Conservation (phyloP, 2,113 vertebrate species). For the Entomyzon cyanotis region DNA sequence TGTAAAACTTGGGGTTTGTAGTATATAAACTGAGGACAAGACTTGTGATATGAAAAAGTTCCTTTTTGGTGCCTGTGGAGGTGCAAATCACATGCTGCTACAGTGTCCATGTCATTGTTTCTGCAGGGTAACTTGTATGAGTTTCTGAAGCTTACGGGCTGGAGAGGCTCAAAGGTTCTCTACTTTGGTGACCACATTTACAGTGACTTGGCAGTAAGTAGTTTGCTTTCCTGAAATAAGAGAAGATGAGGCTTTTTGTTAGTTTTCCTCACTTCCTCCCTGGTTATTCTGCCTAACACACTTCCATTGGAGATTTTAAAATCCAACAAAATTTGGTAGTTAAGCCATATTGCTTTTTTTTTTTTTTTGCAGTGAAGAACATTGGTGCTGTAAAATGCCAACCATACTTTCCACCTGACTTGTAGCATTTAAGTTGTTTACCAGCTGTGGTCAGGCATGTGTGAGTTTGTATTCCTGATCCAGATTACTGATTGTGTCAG, state of each 20-base stretch:
- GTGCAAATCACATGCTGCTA: background rate
- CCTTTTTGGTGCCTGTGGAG: background rate
- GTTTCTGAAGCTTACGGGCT: conserved; percentile 96
- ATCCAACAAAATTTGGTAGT: background rate
- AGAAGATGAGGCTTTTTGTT: background rate
- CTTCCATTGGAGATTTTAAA: background rate
- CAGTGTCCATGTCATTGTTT: background rate
- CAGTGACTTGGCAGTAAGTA: conserved; percentile 96
- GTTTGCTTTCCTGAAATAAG: background rate
- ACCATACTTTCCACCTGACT: background rate
- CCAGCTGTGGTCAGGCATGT: background rate
- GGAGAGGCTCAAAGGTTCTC: conserved; percentile 95
- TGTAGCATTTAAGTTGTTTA: background rate
- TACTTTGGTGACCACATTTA: conserved; percentile 99
- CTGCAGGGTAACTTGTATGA: conserved; percentile 94
- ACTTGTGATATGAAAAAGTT: background rate
- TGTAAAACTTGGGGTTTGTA: background rate
- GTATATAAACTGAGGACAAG: background rate
- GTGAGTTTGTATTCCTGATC: background rate
- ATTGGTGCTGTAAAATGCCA: background rate
- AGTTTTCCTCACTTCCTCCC: background rate
- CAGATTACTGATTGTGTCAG: background rate
- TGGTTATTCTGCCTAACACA: background rate
- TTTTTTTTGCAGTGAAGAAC: background rate
- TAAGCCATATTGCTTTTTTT: background rate